A percentile compares a stretch with the other conserved stretches of the same genome.
Conservation (phyloP, 35 echinoderm and acorn worm species). For the Eucidaris tribuloides region DNA sequence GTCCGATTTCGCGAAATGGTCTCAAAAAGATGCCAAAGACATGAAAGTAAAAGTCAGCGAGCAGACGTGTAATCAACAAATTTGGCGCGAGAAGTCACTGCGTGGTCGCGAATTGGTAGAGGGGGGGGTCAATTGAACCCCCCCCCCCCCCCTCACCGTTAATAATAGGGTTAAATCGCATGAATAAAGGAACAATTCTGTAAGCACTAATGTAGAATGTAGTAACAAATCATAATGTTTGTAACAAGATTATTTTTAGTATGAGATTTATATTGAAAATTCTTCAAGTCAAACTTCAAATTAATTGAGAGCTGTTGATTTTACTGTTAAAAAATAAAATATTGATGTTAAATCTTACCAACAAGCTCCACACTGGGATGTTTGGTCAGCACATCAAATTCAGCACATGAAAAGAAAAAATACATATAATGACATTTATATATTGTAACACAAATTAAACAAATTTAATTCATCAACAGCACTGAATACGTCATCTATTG, state of each 20-base stretch:
- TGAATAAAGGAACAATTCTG: neutral
- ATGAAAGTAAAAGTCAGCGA: too few relatives aligned
- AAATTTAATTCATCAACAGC: neutral
- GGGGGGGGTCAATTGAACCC: too few relatives aligned
- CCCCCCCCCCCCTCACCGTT: too few relatives aligned
- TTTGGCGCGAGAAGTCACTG: too few relatives aligned
- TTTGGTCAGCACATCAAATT: neutral
- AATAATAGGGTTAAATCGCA: neutral
- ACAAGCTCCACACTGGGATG: slow-evolving; percentile 72
- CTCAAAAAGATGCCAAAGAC: too few relatives aligned
- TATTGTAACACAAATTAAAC: neutral
- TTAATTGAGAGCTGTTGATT: too few relatives aligned
- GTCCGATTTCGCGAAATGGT: too few relatives aligned
- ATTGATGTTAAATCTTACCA: slow-evolving; percentile 60
- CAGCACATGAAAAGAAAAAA: neutral
- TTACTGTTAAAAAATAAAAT: neutral
- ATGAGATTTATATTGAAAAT: too few relatives aligned
- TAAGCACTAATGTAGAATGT: neutral
- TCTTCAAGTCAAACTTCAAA: too few relatives aligned
- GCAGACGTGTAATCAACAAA: too few relatives aligned
- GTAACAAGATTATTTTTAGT: neutral
- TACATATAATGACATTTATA: neutral
- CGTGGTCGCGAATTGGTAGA: too few relatives aligned
- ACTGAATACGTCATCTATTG: neutral
- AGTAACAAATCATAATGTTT: neutral